These are phyloP conservation scores for Rhingia rostrata DNA, from an alignment of 2,888 invertebrate genomes.

Conservation along the genomic window DNA sequence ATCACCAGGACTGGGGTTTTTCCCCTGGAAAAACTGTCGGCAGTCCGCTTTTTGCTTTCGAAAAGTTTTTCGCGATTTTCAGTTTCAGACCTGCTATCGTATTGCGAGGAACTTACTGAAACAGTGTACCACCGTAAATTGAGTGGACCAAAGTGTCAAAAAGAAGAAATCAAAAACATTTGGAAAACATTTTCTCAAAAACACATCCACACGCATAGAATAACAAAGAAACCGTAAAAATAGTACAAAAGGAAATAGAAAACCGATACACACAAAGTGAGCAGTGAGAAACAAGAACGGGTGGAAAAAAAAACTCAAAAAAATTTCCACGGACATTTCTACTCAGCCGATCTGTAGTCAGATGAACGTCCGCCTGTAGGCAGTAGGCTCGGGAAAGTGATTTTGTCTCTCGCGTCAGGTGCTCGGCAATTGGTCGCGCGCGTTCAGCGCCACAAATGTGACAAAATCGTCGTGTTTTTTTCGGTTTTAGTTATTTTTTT, in stretches of 20 bases:
- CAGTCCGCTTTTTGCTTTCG: neutral
- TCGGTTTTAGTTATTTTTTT: slow-evolving; percentile 25
- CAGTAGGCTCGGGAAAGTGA: slow-evolving; percentile 64
- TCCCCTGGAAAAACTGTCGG: slow-evolving; percentile 58
- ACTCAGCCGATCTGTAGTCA: slow-evolving; percentile 60
- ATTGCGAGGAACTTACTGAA: slow-evolving; percentile 61
- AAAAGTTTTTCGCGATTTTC: slow-evolving; percentile 44
- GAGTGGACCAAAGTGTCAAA: slow-evolving; percentile 61
- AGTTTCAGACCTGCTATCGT: slow-evolving; percentile 70
- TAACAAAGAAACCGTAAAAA: slow-evolving; percentile 8
- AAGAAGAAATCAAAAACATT: slow-evolving; percentile 28
- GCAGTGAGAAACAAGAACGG: no score
- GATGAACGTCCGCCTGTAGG: slow-evolving; percentile 35
- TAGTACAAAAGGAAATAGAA: slow-evolving; percentile 13
- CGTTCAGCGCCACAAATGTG: slow-evolving; percentile 57
- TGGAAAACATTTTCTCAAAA: slow-evolving; percentile 13
- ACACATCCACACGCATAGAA: neutral
- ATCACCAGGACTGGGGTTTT: slow-evolving; percentile 49
- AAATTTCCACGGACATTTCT: slow-evolving; percentile 27
- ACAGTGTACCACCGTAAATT: slow-evolving; percentile 45
- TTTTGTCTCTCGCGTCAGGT: slow-evolving; percentile 65
- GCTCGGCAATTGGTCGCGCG: slow-evolving; percentile 69
- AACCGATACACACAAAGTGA: slow-evolving; percentile 3
- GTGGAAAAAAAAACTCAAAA: no score
- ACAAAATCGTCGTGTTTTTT: slow-evolving; percentile 43